A percentile compares a stretch with the other conserved stretches of the same genome.
Evolutionary conservation across 2,113 vertebrate genomes (phyloP).

Genomic region (Mobula birostris): DNA sequence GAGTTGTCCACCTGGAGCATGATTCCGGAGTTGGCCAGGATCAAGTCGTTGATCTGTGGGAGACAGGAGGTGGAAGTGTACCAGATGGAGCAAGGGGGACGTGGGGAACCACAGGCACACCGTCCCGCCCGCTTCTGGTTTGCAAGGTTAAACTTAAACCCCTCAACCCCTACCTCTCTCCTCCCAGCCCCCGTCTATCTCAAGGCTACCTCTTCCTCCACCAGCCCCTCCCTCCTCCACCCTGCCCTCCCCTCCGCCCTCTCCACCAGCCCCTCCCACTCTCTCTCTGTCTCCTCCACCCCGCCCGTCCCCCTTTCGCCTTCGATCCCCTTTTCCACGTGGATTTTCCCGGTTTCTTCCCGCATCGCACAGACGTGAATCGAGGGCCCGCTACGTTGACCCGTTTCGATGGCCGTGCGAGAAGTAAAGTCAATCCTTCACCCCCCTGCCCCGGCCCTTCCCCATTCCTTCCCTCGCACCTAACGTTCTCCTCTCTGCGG

Average conservation of each 20-base stretch:
- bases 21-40: slow-evolving; percentile 53
- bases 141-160: accelerated
- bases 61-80: slow-evolving; percentile 41
- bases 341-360: no score
- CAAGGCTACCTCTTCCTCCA: neutral
- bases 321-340: neutral
- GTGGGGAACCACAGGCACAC: neutral
- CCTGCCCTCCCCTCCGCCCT: no score
- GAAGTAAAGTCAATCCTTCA: no score
- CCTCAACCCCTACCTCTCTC: neutral
- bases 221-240: no score
- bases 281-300: neutral
- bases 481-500: no score
- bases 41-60: slow-evolving; percentile 46
- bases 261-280: neutral
- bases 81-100: no score
- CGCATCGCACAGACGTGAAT: no score
- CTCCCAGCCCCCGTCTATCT: neutral
- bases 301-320: neutral
- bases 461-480: no score
- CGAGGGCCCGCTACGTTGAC: no score
- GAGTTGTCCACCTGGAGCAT: slow-evolving; percentile 72
- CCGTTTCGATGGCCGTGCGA: no score
- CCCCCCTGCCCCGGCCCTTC: no score
- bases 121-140: neutral